Percentiles rank a stretch among this genome's conserved stretches.
These are phyloP conservation scores for Diplogasteroides magnus DNA, from an alignment of 1,140 invertebrate species.

Conservation along the genomic window DNA sequence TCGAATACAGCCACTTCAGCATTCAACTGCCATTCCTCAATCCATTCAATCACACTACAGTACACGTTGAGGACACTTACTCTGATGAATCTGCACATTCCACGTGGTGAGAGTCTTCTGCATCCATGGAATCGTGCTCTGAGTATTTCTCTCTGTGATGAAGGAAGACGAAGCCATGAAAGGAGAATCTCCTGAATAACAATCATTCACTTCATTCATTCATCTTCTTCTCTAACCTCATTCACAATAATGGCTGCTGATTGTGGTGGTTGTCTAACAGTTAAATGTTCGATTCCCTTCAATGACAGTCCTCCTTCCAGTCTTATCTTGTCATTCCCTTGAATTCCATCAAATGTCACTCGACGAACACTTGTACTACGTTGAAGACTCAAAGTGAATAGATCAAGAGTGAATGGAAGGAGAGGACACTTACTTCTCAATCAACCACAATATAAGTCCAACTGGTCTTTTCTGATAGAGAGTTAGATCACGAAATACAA, in stretches of 20 bases:
- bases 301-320: background rate
- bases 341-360: background rate
- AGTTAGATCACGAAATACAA: background rate
- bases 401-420: background rate
- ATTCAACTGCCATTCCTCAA: background rate
- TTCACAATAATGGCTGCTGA: background rate
- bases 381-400: background rate
- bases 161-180: background rate
- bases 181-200: background rate
- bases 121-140: background rate
- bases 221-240: background rate
- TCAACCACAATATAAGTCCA: background rate
- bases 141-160: background rate
- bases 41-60: background rate
- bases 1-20: background rate
- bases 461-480: background rate
- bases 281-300: background rate
- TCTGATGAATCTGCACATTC: background rate
- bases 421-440: background rate
- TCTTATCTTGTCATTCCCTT: background rate
- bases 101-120: background rate
- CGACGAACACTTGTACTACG: background rate
- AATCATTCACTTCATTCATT: no score
- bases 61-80: background rate
- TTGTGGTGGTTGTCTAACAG: background rate